Conservation (phyloP, 35 echinoderm and acorn worm species). For the Eucidaris tribuloides region DNA sequence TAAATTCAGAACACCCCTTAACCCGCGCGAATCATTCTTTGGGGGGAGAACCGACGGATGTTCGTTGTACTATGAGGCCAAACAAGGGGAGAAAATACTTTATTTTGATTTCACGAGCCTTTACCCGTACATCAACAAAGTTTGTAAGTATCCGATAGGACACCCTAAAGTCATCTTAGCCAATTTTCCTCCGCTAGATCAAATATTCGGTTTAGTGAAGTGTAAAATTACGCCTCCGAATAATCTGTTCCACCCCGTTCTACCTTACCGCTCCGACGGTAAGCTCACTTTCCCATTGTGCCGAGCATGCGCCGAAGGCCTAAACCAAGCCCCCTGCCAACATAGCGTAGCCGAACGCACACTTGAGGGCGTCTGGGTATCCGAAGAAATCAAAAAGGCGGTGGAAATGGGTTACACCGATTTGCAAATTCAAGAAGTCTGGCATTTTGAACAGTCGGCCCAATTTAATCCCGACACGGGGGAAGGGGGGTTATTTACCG, state of each 20-base stretch:
- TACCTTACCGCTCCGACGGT: background rate
- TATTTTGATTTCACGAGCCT: constrained; percentile 37
- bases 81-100: background rate
- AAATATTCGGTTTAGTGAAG: background rate
- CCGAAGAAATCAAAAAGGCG: constrained; percentile 55
- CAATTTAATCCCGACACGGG: constrained; percentile 17
- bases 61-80: background rate
- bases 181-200: background rate
- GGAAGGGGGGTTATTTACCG: constrained; percentile 47
- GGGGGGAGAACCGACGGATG: background rate
- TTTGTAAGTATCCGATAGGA: background rate
- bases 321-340: background rate
- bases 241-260: background rate
- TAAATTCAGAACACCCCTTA: background rate
- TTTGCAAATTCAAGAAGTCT: constrained; percentile 48
- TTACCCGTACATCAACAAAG: constrained; percentile 46
- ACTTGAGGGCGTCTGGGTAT: constrained; percentile 55
- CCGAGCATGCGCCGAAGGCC: background rate
- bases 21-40: background rate
- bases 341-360: background rate
- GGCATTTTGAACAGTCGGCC: constrained; percentile 64
- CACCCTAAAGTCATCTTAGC: background rate
- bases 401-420: constrained; percentile 48
- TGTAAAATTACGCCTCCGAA: background rate
- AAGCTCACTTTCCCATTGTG: constrained; percentile 38